Percentiles rank a stretch among this genome's conserved stretches.
Conservation (phyloP, 1,140 invertebrate genomes). For the Bombus waltoni region DNA sequence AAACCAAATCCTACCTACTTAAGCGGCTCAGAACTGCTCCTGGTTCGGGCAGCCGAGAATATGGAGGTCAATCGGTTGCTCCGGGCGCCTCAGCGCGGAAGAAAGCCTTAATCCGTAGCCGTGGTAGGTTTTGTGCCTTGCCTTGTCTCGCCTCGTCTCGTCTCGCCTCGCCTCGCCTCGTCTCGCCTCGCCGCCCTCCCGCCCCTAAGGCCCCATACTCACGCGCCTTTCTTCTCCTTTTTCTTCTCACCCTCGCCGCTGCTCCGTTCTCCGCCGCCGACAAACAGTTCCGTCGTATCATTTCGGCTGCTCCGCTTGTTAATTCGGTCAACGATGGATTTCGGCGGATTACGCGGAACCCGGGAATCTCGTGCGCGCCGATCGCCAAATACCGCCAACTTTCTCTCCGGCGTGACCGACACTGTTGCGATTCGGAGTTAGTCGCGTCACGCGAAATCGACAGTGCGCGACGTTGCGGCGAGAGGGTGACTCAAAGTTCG, state of each 20-base stretch:
- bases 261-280: background rate
- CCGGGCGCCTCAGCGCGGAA: constrained; percentile 64
- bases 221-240: background rate
- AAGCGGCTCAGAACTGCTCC: constrained; percentile 70
- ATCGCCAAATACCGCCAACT: background rate
- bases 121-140: constrained; percentile 57
- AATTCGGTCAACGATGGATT: constrained; percentile 17
- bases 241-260: background rate
- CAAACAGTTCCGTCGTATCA: background rate
- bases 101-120: constrained; percentile 73
- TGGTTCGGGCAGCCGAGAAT: constrained; percentile 66
- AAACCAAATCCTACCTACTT: constrained; percentile 70
- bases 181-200: background rate
- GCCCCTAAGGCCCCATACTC: background rate
- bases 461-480: too few relatives aligned
- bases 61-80: constrained; percentile 74
- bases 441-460: too few relatives aligned
- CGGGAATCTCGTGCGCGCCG: too few relatives aligned
- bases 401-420: too few relatives aligned
- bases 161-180: background rate
- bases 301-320: constrained; percentile 1
- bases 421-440: too few relatives aligned
- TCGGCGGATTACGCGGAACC: background rate
- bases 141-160: constrained; percentile 1
- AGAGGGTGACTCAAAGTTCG: too few relatives aligned